Evolutionary conservation across 2,888 invertebrate species (phyloP), one percentile per base, ranked within the genome.

Genomic region (Tuberolachnus salignus): DNA sequence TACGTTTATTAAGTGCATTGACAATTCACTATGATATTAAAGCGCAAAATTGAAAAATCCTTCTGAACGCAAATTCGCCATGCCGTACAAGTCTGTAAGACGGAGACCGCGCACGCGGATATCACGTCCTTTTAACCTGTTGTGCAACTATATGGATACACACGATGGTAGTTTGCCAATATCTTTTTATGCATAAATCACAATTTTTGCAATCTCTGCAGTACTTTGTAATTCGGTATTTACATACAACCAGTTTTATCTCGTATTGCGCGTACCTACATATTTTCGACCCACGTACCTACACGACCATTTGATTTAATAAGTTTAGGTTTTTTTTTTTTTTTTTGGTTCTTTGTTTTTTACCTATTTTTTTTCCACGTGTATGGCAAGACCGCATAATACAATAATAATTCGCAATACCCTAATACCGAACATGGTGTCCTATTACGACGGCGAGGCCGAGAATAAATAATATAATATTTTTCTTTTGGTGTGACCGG

Each of bases 151-250:
- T 67, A 14, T 42, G 9, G 16, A 16, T 34, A 34, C 26, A 46
- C 23, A 49, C 6, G n/a, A 51, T 53, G 67, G 67, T 34, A 14
- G 19, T 51, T 51, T 53, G 67, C 67, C 67, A 69, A 69, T 53
- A 26, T 53, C 34, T 34, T 34, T 69, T 51, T 26, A 10, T 53
- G 16, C 16, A 46, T 34, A 34, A 34, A 34, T 34, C 23, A 23
- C 14, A 23, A 46, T 21, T 2, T 16, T 64, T n/a, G n/a, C n/a
- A n/a, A n/a, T n/a, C n/a, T n/a, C 3, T 46, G 23, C 23, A 21
- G 44, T 26, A 34, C 34, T 34, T 34, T 34, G 34, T 34, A 4
- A 34, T 34, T 34, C 6, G 6, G 55, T 55, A 11, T 19, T 66
- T 49, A 19, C 19, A 53, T 3, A 69, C 34, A 1, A 67, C 51